A percentile compares a stretch with the other conserved stretches of the same genome.
Evolutionary conservation across 2,888 invertebrate species (phyloP).

Genomic region (Physocephala rufipes): DNA sequence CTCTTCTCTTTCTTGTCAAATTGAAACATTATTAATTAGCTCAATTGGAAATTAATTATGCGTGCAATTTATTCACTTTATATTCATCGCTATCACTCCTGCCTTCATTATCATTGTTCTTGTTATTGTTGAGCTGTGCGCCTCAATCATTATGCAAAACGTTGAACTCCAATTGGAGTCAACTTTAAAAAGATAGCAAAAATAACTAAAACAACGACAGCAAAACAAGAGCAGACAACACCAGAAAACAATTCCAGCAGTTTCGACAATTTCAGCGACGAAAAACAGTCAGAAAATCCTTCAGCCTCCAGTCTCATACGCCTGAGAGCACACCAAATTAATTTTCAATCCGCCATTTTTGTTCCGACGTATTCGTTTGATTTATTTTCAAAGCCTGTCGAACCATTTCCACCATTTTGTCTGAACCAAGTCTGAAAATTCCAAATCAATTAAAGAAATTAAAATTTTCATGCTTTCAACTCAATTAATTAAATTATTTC

Average conservation of each 20-base stretch:
- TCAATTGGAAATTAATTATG: constrained; percentile 62
- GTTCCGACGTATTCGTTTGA: constrained; percentile 30
- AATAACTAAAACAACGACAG: neutral
- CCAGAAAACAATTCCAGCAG: neutral
- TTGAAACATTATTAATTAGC: constrained; percentile 54
- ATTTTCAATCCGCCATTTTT: constrained; percentile 27
- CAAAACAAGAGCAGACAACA: neutral
- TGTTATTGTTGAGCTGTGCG: constrained; percentile 9
- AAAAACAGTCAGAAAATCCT: neutral
- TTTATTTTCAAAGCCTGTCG: neutral
- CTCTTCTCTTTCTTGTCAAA: neutral
- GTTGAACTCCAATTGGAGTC: constrained; percentile 21
- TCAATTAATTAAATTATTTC: constrained; percentile 59
- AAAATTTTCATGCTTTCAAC: constrained; percentile 53
- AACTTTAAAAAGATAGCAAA: neutral
- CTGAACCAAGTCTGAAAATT: constrained; percentile 35
- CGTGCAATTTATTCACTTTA: constrained; percentile 54
- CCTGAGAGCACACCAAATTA: constrained; percentile 33
- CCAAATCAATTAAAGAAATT: constrained; percentile 61
- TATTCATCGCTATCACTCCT: neutral
- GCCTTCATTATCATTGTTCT: neutral
- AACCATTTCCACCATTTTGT: constrained; percentile 22
- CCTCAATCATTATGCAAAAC: constrained; percentile 30
- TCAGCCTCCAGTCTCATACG: constrained; percentile 6
- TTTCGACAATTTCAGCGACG: constrained; percentile 5